Evolutionary conservation across 2,113 vertebrate genomes (phyloP).

Genomic region (Oryzias melastigma): DNA sequence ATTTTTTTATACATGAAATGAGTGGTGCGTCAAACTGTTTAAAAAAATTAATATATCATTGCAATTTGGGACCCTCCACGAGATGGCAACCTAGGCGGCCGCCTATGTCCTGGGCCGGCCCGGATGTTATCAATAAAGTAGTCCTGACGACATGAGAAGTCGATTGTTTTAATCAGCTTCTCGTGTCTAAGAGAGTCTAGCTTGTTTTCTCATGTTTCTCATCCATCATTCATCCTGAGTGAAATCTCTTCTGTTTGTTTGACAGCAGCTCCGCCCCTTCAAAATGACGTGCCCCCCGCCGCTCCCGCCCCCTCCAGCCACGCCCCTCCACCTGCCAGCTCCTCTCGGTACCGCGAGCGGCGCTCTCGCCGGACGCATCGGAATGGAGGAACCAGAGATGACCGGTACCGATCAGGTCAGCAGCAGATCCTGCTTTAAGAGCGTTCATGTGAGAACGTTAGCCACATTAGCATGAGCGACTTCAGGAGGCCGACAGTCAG

Average conservation of each 20-base stretch:
- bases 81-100: no score
- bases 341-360: constrained; percentile 82
- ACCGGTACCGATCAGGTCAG: constrained; percentile 93
- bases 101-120: no score
- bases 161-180: background rate
- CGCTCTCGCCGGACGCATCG: constrained; percentile 69
- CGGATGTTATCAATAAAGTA: background rate
- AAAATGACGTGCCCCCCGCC: constrained; percentile 84
- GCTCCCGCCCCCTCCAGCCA: constrained; percentile 77
- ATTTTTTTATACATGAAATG: no score
- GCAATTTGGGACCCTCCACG: no score
- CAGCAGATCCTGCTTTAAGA: background rate
- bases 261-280: constrained; percentile 71
- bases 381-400: constrained; percentile 89
- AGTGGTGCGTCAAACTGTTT: no score
- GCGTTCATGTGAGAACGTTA: background rate
- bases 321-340: constrained; percentile 58
- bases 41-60: no score
- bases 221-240: background rate
- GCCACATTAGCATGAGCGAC: background rate
- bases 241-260: constrained; percentile 20
- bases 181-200: background rate
- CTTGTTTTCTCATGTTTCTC: background rate
- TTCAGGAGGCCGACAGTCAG: constrained; percentile 1
- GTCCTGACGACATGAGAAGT: background rate